Conservation (phyloP, 2,113 vertebrate genomes). For the Cheirogaleus medius region DNA sequence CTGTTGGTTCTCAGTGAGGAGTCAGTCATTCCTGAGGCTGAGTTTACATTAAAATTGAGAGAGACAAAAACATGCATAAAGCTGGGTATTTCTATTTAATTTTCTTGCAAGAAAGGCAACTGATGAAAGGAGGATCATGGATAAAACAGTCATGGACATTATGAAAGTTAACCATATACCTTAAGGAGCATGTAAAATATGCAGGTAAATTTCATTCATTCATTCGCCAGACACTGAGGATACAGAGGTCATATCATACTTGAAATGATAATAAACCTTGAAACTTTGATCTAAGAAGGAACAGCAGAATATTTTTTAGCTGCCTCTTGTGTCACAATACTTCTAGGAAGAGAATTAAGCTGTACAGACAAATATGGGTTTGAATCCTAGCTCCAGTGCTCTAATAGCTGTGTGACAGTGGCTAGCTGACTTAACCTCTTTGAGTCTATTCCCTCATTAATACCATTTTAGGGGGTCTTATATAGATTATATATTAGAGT, state of each 20-base stretch:
- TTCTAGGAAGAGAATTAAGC: neutral
- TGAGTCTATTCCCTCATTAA: neutral
- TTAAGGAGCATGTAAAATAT: neutral
- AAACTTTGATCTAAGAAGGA: neutral
- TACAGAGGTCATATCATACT: neutral
- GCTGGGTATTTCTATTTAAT: neutral
- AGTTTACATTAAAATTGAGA: neutral
- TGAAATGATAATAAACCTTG: neutral
- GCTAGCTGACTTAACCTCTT: neutral
- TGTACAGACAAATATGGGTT: neutral
- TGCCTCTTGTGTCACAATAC: neutral
- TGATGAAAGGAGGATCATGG: neutral
- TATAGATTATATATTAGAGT: neutral
- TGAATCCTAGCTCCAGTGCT: neutral
- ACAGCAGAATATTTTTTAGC: neutral
- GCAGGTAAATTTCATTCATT: neutral
- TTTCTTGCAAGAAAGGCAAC: neutral
- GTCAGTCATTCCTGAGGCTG: neutral
- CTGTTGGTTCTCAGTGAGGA: neutral
- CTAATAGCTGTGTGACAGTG: neutral
- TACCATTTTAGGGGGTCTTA: neutral
- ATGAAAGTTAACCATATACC: neutral
- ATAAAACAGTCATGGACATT: neutral
- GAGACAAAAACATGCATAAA: neutral
- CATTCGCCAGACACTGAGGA: neutral